Percentiles rank a stretch among this genome's conserved stretches.
Conservation (phyloP, 2,797 vertebrate species). For the Tiaroga cobitis region DNA sequence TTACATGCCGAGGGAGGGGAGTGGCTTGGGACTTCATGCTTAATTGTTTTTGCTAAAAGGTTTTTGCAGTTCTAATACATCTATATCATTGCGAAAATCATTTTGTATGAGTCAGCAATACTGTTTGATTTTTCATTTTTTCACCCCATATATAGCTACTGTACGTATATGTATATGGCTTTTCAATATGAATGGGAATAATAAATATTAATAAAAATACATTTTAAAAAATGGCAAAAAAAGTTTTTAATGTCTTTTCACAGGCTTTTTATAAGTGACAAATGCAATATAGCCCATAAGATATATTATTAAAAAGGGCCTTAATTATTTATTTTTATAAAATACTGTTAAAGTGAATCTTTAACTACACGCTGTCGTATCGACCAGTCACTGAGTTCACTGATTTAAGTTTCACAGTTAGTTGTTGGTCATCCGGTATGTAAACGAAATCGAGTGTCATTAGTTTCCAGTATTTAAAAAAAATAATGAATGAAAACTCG, state of each 20-base stretch:
- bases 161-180: neutral
- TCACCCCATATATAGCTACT: too few species aligned
- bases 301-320: neutral
- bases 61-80: neutral
- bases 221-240: neutral
- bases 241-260: neutral
- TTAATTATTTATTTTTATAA: neutral
- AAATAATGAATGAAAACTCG: neutral
- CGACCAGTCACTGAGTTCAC: neutral
- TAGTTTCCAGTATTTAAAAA: neutral
- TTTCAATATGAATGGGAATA: neutral
- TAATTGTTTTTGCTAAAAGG: neutral
- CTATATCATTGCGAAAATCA: neutral
- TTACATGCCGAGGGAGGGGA: neutral
- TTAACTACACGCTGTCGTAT: neutral
- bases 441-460: neutral
- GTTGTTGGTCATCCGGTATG: neutral
- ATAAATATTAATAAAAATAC: neutral
- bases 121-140: neutral
- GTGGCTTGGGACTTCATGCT: conserved; percentile 1
- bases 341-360: neutral
- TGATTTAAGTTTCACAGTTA: neutral
- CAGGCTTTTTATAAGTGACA: neutral
- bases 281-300: neutral
- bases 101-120: neutral